Conservation (phyloP, 1,140 invertebrate species). For the Stegodyphus mimosarum region DNA sequence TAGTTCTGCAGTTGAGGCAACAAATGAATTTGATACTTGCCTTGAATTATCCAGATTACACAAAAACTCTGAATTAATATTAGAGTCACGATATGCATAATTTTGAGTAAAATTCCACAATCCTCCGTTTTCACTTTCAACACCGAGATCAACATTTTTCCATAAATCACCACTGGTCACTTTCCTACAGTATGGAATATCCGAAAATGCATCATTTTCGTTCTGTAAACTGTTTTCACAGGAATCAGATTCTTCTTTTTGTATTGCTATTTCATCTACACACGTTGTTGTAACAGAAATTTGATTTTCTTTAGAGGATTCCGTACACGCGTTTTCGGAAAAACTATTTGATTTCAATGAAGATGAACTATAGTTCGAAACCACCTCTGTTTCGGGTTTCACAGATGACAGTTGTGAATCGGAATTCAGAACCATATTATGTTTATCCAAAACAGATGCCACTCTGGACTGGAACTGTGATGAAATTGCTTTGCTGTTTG, state of each 20-base stretch:
- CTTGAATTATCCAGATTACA: background rate
- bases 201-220: background rate
- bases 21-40: conserved; percentile 3
- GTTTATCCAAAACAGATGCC: no score
- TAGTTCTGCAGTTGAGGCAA: conserved; percentile 31
- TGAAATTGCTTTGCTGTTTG: background rate
- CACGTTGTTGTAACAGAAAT: no score
- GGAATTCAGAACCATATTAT: background rate
- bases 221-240: background rate
- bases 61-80: background rate
- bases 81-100: background rate
- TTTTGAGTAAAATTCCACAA: conserved; percentile 13
- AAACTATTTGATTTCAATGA: background rate
- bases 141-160: conserved; percentile 33
- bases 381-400: background rate
- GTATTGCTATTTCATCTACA: no score
- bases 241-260: background rate
- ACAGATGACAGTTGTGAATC: background rate
- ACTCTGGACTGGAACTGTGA: background rate
- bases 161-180: conserved; percentile 22
- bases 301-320: background rate
- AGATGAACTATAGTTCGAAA: background rate
- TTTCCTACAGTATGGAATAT: conserved; percentile 39
- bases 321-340: background rate
- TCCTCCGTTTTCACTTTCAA: conserved; percentile 4